These are phyloP conservation scores for Colostygia pectinataria DNA, from an alignment of 2,888 invertebrate genomes.

Conservation along the genomic window DNA sequence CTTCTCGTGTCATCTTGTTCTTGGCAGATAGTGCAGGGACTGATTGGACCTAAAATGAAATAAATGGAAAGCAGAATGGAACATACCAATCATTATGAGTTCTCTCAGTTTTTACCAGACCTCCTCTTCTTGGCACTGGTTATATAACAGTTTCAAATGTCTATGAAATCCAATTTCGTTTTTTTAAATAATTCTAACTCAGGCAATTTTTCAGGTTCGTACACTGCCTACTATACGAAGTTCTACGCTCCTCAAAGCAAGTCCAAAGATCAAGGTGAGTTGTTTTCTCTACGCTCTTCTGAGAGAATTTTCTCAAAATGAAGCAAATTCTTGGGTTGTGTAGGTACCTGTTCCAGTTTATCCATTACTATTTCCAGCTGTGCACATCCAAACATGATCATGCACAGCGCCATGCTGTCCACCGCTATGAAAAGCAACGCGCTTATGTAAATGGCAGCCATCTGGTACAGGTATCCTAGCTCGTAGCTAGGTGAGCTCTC, in stretches of 20 bases:
- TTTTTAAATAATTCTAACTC: no score
- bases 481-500: slow-evolving; percentile 58
- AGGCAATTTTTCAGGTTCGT: background rate
- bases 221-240: no score
- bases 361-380: slow-evolving; percentile 69
- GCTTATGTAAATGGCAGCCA: slow-evolving; percentile 61
- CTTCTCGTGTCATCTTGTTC: slow-evolving; percentile 27
- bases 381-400: slow-evolving; percentile 71
- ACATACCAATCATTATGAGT: no score
- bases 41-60: slow-evolving; percentile 47
- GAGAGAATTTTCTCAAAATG: no score
- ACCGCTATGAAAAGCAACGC: slow-evolving; percentile 65
- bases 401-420: slow-evolving; percentile 64
- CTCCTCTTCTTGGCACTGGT: no score
- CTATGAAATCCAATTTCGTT: no score
- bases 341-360: slow-evolving; percentile 56
- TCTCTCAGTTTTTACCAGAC: no score
- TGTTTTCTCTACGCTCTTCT: no score
- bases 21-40: slow-evolving; percentile 30
- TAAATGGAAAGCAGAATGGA: background rate
- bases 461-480: slow-evolving; percentile 65
- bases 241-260: no score
- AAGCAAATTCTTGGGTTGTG: no score
- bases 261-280: no score
- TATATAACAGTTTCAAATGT: no score